These are phyloP conservation scores for Apteryx mantelli DNA, from an alignment of 2,113 vertebrate species.

Conservation along the genomic window DNA sequence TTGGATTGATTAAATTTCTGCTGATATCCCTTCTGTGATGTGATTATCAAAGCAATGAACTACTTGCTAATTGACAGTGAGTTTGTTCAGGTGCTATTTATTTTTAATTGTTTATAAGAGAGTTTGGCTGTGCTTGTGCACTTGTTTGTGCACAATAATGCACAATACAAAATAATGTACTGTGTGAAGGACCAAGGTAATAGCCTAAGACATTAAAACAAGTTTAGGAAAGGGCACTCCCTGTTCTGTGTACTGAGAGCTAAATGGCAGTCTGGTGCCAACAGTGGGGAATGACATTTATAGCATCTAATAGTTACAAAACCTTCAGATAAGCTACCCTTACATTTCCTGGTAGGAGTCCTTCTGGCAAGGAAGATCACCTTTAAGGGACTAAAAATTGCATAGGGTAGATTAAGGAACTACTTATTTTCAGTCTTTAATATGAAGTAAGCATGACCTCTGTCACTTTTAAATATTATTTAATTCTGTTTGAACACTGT, in stretches of 20 bases:
- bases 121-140: constrained; percentile 2
- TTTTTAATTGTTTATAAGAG: constrained; percentile 69
- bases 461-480: not conserved
- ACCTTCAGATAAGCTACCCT: not conserved
- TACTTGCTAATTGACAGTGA: constrained; percentile 71
- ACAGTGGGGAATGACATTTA: constrained; percentile 29
- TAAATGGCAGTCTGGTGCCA: not conserved
- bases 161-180: not conserved
- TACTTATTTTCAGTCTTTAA: not conserved
- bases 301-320: not conserved
- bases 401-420: not conserved
- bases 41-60: constrained; percentile 70
- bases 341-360: not conserved
- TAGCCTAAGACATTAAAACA: not conserved
- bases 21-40: constrained; percentile 61
- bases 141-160: not conserved
- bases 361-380: not conserved
- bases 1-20: constrained; percentile 69
- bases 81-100: constrained; percentile 70
- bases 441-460: not conserved
- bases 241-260: not conserved
- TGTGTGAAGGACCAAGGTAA: not conserved
- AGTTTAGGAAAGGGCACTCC: constrained; percentile 16
- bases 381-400: not conserved
- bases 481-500: not conserved